phyloP scores from a whole-genome alignment of 2,797 vertebrate species.

The Euthynnus affinis region DNA sequence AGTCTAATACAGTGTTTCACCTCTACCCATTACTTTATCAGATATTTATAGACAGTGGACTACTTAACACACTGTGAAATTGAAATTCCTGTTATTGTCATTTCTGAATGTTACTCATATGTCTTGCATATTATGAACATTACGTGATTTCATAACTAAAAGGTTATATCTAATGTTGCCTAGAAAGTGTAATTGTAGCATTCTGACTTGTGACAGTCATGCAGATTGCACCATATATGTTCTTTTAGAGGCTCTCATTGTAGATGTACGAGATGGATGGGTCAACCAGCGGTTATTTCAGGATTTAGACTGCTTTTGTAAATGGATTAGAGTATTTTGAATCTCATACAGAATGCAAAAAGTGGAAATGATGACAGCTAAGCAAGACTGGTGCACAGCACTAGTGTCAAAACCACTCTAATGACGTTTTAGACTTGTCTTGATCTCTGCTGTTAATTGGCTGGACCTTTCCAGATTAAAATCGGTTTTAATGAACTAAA shows the following conservation, averaged over 20 bases:
- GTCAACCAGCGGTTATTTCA: background rate
- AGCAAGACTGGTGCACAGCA: background rate
- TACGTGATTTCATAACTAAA: background rate
- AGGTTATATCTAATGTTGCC: background rate
- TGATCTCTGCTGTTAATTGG: background rate
- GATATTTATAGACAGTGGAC: background rate
- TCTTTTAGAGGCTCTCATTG: background rate
- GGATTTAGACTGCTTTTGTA: background rate
- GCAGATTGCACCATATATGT: background rate
- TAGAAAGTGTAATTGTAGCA: no score
- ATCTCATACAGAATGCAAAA: background rate
- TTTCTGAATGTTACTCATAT: no score
- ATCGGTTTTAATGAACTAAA: conserved; percentile 2
- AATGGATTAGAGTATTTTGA: background rate
- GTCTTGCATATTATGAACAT: no score
- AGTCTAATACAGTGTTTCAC: background rate
- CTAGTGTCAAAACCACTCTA: no score
- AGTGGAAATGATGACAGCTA: background rate
- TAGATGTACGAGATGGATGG: background rate
- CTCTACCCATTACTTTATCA: background rate
- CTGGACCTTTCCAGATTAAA: no score
- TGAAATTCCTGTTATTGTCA: background rate
- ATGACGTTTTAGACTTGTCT: background rate
- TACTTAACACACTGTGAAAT: background rate
- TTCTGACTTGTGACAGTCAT: background rate